Evolutionary conservation across 2,797 vertebrate species (phyloP), one percentile per base, ranked within the genome.

Genomic region (Lepidocolaptes lacrymiger): DNA sequence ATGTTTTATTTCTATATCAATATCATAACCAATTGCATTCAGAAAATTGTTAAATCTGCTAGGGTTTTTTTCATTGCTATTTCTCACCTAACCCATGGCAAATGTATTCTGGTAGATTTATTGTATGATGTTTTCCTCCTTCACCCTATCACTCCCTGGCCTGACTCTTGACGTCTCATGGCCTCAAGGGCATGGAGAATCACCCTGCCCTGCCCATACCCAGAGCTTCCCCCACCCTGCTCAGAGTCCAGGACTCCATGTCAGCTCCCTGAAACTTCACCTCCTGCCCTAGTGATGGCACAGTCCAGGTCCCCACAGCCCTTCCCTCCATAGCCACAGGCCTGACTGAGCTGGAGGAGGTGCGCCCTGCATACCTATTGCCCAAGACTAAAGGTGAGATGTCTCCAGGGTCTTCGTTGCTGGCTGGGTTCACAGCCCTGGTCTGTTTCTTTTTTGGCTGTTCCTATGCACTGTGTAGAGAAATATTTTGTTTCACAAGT

Each of bases 1-100:
- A 27, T 23, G 7, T 44, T 89, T 85, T 89, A 91, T 87, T 91
- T 89, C 81, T 85, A 3, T 37, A 72, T 64, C 83, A 41, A 89
- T 91, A 88, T 28, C 9, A 56, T 67, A 86, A 86, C n/a, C 72
- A 88, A 78, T 56, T 62, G 46, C 2, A 2, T 80, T 72, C 46
- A 66, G 69, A 36, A 85, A 83, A 68, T 73, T 37, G 13, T 61
- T 86, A 87, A 67, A 76, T 67, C 55, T 71, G 24, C 8, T 18
- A 86, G 12, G 7, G 27, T 12, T 78, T 71, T 71, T 72, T 72
- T 66, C 15, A 16, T 15, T 37, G 32, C 18, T 49, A 49, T 54
- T 51, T 77, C 66, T 91, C 72, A 44, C 61, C 61, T 81, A 77
- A 83, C 8, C 56, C 28, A 8, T 36, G 61, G 61, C 22, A 64